Evolutionary conservation across 1,140 invertebrate species (phyloP), one percentile per base, ranked within the genome.

Genomic region (Conus ventricosus): DNA sequence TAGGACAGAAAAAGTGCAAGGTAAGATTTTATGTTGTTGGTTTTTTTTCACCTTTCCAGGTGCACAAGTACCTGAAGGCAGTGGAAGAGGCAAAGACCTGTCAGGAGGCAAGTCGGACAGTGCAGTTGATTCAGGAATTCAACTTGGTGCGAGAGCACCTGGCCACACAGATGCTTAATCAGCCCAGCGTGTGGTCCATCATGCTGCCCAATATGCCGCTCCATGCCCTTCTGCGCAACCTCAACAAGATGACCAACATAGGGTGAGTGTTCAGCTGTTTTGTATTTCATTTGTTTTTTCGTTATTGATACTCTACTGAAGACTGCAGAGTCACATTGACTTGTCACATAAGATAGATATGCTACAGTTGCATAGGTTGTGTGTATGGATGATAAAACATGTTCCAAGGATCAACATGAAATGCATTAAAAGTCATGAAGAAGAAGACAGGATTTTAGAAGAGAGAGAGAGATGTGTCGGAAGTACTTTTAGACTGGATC

Each of bases 201-300:
- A 94, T 97, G 82, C 92, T 97, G 54, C 95, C 96, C 6, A 94
- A 96, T 87, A 96, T 97, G 94, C 95, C 96, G 71, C 94, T 97
- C 86, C 93, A 94, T 11, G 95, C 96, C 6, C 90, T 97, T 71
- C 93, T 97, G 57, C 93, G 95, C 25, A 96, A 97, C 90, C 94
- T 97, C 27, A 96, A 96, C 90, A 96, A 96, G 92, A 96, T 97
- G 91, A 96, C 97, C 71, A 96, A 96, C 89, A 94, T 97, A 90
- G 96, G 96, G 85, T 86, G 11, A 96, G 97, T 39, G 39, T 39
- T 39, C 39, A 39, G 39, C 90, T 90, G 97, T 20, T 95, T 95
- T 4, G 57, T 60, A 60, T 60, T 8, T 60, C 17, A 20, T 7
- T 13, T 51, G 25, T 27, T 27, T 4, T 27, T 78, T 11, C 15